phyloP scores from a whole-genome alignment of 2,113 vertebrate genomes.

The Tragelaphus strepsiceros region DNA sequence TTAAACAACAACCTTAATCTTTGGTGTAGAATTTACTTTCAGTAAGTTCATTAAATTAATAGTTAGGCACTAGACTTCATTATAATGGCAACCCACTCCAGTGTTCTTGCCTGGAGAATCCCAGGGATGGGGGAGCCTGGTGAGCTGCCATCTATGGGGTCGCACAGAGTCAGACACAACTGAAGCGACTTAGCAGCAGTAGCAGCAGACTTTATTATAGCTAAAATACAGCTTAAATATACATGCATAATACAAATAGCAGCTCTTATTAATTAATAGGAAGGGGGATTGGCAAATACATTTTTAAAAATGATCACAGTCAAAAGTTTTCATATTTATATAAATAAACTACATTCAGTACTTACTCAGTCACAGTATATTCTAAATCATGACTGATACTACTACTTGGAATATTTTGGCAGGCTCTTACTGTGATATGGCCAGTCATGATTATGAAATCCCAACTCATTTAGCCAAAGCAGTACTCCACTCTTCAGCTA shows the following conservation, averaged over 20 bases:
- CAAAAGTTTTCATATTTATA: not conserved
- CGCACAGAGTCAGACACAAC: too few relatives aligned
- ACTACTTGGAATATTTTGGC: constrained; percentile 5
- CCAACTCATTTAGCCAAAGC: not conserved
- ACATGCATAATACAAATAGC: not conserved
- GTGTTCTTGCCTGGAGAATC: too few relatives aligned
- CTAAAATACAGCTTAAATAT: not conserved
- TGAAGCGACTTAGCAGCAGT: too few relatives aligned
- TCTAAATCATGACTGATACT: not conserved
- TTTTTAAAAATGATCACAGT: not conserved
- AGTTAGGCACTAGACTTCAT: not conserved
- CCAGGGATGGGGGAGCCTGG: too few relatives aligned
- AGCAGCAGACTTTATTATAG: not conserved
- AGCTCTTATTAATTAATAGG: not conserved
- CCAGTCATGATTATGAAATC: not conserved
- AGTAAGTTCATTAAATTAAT: not conserved
- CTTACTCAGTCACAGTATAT: not conserved
- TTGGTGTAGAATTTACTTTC: not conserved
- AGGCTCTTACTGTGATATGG: not conserved
- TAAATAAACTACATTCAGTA: not conserved
- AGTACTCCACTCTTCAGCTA: not conserved
- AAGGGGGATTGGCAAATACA: not conserved
- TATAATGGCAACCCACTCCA: too few relatives aligned
- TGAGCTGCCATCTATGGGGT: too few relatives aligned
- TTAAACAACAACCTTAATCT: not conserved